Evolutionary conservation across 2,888 invertebrate genomes (phyloP), one percentile per base, ranked within the genome.

Genomic region (Lithophane semibrunnea): DNA sequence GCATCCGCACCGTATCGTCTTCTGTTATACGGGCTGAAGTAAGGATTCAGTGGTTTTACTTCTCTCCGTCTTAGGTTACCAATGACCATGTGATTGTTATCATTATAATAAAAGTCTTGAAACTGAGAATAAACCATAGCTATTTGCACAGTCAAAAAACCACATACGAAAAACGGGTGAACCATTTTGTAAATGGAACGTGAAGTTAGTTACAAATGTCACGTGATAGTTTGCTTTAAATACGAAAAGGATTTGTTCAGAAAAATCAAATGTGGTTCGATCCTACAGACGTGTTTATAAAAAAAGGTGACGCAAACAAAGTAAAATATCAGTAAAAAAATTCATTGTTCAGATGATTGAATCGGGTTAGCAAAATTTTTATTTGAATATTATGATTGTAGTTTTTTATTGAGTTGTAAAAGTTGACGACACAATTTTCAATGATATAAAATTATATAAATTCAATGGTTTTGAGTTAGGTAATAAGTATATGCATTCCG

Each of bases 61-160:
- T 89, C 88, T 54, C 89, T 81, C 29, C 69, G 78, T 68, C 58
- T 78, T 13, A 87, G 16, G 67, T 87, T 87, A 18, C 84, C 88
- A 10, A 87, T 83, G 10, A 86, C 29, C 61, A 86, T 56, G 21
- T 79, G 73, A 60, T 86, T 64, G 42, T 78, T 81, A 63, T 87
- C 86, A 16, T 74, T 60, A 29, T 84, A 84, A 69, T 74, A 84
- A 4, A 77, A 29, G 2, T 87, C 88, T 69, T 79, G 84, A 37
- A 79, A 75, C 69, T 79, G 86, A n/a, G 73, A 77, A 54, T 54
- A 64, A 52, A 66, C 82, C 13, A 37, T 52, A 21, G 56, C 37
- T 9, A 67, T 2, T 29, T 75, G 64, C 10, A 73, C 2, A 4
- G 56, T 24, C 3, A 78, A 64, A 67, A 37, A 75, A 7, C 37